These are phyloP conservation scores for Meloidogyne chitwoodi DNA, from an alignment of 1,140 invertebrate genomes.

Conservation along the genomic window DNA sequence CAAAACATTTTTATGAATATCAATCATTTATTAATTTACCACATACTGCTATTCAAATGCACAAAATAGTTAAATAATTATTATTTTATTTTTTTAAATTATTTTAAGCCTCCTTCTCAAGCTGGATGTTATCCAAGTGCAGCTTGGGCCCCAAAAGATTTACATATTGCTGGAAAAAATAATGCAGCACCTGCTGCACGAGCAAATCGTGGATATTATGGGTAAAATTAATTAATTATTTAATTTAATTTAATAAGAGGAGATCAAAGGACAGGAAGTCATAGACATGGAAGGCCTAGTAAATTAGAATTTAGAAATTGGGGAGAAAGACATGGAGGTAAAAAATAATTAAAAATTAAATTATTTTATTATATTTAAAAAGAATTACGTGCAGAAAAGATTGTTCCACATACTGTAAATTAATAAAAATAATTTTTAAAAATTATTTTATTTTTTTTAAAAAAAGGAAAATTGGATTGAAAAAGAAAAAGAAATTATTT, in stretches of 20 bases:
- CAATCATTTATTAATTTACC: slow-evolving; percentile 59
- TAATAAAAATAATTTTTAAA: slow-evolving; percentile 15
- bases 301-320: slow-evolving; percentile 54
- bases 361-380: slow-evolving; percentile 6
- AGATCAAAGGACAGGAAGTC: slow-evolving; percentile 35
- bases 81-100: neutral
- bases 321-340: slow-evolving; percentile 55
- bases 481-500: slow-evolving; percentile 21
- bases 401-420: slow-evolving; percentile 54
- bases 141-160: slow-evolving; percentile 53
- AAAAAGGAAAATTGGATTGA: slow-evolving; percentile 38
- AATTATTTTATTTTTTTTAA: slow-evolving; percentile 45
- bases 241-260: slow-evolving; percentile 3
- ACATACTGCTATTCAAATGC: slow-evolving; percentile 56
- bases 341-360: neutral
- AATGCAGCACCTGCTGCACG: slow-evolving; percentile 51
- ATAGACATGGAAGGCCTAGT: slow-evolving; percentile 52
- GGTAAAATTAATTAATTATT: neutral
- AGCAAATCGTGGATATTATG: slow-evolving; percentile 44
- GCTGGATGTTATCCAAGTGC: slow-evolving; percentile 53
- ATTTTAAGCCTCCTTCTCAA: slow-evolving; percentile 44
- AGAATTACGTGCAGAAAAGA: slow-evolving; percentile 55
- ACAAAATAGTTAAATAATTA: slow-evolving; percentile 45
- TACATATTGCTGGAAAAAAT: slow-evolving; percentile 53
- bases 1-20: slow-evolving; percentile 59